These are phyloP conservation scores for Microtus ochrogaster DNA, from an alignment of 2,113 vertebrate genomes.

Conservation along the genomic window DNA sequence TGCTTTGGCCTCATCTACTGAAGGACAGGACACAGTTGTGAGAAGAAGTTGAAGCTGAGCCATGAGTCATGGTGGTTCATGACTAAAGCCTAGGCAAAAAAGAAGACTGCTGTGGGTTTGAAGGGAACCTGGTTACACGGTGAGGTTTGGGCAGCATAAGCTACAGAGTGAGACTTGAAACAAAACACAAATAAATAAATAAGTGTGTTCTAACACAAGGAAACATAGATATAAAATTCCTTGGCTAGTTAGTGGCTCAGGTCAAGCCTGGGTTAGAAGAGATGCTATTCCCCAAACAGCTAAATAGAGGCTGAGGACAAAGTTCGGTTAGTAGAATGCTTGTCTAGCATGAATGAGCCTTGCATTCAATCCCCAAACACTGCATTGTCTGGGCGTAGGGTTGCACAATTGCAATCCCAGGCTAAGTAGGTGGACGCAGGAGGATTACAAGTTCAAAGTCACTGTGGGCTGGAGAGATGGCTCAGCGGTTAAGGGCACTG, in stretches of 20 bases:
- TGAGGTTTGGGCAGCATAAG: background rate
- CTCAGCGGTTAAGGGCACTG: background rate
- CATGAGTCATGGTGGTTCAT: background rate
- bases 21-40: background rate
- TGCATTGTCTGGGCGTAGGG: background rate
- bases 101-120: background rate
- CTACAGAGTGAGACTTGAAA: background rate
- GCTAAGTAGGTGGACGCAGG: background rate
- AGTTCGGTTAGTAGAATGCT: background rate
- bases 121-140: background rate
- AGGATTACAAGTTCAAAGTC: background rate
- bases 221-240: background rate
- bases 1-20: background rate
- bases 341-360: background rate
- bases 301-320: background rate
- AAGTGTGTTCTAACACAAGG: background rate
- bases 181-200: background rate
- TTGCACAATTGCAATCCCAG: background rate
- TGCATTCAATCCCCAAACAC: background rate
- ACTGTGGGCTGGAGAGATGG: background rate
- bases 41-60: conserved; percentile 14
- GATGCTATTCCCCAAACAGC: background rate
- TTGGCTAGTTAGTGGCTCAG: background rate
- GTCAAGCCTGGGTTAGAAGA: background rate
- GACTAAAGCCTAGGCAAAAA: background rate